Evolutionary conservation across 2,888 invertebrate species (phyloP).

Genomic region (Lampropteryx suffumata): DNA sequence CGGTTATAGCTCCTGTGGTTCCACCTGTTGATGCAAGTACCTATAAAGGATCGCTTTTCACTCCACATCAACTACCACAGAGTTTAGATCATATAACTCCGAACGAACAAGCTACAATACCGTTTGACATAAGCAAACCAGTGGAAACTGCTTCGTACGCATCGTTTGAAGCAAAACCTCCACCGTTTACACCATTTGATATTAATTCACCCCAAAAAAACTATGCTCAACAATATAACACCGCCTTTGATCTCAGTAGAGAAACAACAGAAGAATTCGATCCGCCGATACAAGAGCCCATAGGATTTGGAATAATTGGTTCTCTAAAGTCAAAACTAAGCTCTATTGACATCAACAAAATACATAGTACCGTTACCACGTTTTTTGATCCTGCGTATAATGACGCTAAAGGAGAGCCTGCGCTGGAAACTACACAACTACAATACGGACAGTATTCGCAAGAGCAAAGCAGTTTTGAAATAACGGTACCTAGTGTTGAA

Average conservation of each 20-base stretch:
- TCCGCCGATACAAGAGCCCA: slow-evolving; percentile 50
- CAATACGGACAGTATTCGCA: slow-evolving; percentile 35
- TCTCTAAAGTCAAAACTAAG: slow-evolving; percentile 75
- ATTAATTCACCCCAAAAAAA: slow-evolving; percentile 30
- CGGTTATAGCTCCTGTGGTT: slow-evolving; percentile 51
- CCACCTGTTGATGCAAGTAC: slow-evolving; percentile 27
- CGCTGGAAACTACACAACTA: slow-evolving; percentile 36
- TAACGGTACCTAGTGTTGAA: slow-evolving; percentile 50
- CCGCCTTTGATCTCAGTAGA: slow-evolving; percentile 68
- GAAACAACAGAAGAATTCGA: slow-evolving; percentile 54
- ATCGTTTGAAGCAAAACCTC: slow-evolving; percentile 42
- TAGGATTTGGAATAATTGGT: slow-evolving; percentile 70
- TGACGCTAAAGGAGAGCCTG: slow-evolving; percentile 41
- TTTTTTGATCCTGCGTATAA: slow-evolving; percentile 76
- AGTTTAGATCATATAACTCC: slow-evolving; percentile 9
- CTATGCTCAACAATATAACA: slow-evolving; percentile 45
- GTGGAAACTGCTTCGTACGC: slow-evolving; percentile 15
- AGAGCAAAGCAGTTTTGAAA: slow-evolving; percentile 49
- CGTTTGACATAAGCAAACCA: slow-evolving; percentile 37
- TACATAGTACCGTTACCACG: slow-evolving; percentile 72
- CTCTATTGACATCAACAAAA: slow-evolving; percentile 72
- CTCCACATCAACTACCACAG: slow-evolving; percentile 43
- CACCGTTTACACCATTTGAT: slow-evolving; percentile 35
- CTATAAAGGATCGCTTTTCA: slow-evolving; percentile 62
- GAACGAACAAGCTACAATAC: slow-evolving; percentile 23